phyloP scores from a whole-genome alignment of 2,888 invertebrate genomes.

The Agrypnus murinus region DNA sequence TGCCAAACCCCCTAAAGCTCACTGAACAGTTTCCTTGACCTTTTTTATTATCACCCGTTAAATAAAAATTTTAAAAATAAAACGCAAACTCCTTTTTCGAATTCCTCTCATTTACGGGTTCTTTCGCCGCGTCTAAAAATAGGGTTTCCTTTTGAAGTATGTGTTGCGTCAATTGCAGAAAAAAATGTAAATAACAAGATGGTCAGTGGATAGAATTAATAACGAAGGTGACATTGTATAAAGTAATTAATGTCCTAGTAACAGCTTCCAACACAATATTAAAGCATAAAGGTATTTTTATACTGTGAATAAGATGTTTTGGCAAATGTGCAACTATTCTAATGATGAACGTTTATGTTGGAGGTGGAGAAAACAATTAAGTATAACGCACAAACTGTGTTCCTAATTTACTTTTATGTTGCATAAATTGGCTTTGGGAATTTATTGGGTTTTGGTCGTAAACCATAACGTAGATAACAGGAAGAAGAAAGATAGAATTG shows the following conservation, averaged over 20 bases:
- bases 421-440: background rate
- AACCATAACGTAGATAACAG: too few species aligned
- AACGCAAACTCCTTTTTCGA: background rate
- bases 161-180: constrained; percentile 23
- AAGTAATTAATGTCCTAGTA: constrained; percentile 51
- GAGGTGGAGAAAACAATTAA: constrained; percentile 52
- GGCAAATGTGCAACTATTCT: constrained; percentile 52
- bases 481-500: too few species aligned
- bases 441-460: too few species aligned
- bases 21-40: too few species aligned
- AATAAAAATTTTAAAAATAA: too few species aligned
- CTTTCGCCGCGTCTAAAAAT: constrained; percentile 19
- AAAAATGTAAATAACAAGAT: constrained; percentile 19
- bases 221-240: constrained; percentile 51
- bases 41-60: too few species aligned
- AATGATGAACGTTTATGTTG: constrained; percentile 51
- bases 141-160: background rate
- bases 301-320: constrained; percentile 52
- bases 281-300: constrained; percentile 51
- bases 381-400: constrained; percentile 45
- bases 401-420: constrained; percentile 37
- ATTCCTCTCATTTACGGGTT: constrained; percentile 8
- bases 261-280: constrained; percentile 51
- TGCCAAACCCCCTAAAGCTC: too few species aligned
- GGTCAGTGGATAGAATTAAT: constrained; percentile 41